Conservation (phyloP, 2,113 vertebrate genomes). For the Cryptotis parvus region DNA sequence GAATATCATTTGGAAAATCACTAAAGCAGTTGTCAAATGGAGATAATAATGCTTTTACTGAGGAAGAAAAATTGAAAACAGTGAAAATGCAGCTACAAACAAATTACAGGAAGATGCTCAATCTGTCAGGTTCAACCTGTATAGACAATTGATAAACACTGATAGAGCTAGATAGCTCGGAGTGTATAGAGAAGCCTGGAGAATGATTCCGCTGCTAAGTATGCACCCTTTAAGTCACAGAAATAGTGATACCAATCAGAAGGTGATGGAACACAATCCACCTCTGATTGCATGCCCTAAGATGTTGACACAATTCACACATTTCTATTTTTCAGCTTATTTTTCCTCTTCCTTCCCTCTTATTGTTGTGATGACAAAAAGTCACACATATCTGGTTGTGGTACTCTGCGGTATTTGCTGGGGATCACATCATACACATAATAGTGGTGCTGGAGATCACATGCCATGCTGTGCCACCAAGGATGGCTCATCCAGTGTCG, state of each 20-base stretch:
- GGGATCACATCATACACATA: no score
- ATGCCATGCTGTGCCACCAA: no score
- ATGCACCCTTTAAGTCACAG: conserved; percentile 65
- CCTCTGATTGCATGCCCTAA: conserved; percentile 51
- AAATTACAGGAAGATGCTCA: conserved; percentile 45
- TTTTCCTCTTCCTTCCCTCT: no score
- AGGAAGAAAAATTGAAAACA: conserved; percentile 70
- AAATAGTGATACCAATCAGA: conserved; percentile 72
- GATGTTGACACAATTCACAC: conserved; percentile 52
- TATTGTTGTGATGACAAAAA: no score
- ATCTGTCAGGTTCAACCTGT: conserved; percentile 56
- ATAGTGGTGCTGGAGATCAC: no score
- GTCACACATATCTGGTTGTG: no score
- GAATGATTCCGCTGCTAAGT: conserved; percentile 70
- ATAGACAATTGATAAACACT: conserved; percentile 74
- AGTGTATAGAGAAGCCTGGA: conserved; percentile 58
- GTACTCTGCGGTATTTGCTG: no score
- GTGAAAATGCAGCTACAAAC: conserved; percentile 67
- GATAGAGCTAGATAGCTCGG: conserved; percentile 51
- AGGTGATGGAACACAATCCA: conserved; percentile 66
- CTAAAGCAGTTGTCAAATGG: conserved; percentile 64
- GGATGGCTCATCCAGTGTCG: no score
- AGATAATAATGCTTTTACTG: conserved; percentile 66
- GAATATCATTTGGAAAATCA: conserved; percentile 72
- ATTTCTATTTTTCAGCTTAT: not conserved